phyloP scores from a whole-genome alignment of 2,113 vertebrate species.

The Lampris incognitus region DNA sequence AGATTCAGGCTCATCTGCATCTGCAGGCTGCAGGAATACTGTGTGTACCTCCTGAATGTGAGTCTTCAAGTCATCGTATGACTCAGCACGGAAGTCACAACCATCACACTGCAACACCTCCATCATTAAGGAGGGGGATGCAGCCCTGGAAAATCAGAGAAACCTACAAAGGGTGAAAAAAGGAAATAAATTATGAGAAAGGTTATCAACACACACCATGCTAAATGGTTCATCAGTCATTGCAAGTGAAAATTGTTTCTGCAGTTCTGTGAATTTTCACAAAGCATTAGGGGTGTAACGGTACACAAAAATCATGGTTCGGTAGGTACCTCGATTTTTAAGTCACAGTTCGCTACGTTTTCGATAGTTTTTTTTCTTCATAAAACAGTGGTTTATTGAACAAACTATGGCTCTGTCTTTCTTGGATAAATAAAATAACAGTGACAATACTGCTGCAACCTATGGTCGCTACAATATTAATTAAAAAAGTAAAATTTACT shows the following conservation, averaged over 20 bases:
- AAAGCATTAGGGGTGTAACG: too few species aligned
- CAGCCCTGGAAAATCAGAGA: conserved; percentile 92
- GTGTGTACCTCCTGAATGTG: conserved; percentile 99
- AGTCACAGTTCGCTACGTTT: too few species aligned
- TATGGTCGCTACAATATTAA: too few species aligned
- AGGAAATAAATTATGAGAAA: background rate
- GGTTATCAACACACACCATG: conserved; percentile 4
- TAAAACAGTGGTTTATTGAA: too few species aligned
- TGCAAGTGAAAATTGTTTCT: background rate
- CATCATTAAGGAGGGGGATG: conserved; percentile 83
- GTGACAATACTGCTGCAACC: too few species aligned
- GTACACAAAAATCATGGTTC: too few species aligned
- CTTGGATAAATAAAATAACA: too few species aligned
- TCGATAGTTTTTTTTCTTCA: too few species aligned
- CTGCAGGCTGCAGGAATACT: conserved; percentile 94
- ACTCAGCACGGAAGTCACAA: conserved; percentile 97
- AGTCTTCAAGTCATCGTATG: conserved; percentile 94
- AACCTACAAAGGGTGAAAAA: conserved; percentile 72
- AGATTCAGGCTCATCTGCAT: conserved; percentile 86
- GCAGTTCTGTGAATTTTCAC: background rate
- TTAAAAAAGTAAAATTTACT: too few species aligned
- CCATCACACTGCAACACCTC: conserved; percentile 98
- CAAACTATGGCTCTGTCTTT: too few species aligned
- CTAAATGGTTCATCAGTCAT: background rate
- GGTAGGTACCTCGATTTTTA: too few species aligned